Conservation (phyloP, 1,140 invertebrate species). For the Gryon sp. region DNA sequence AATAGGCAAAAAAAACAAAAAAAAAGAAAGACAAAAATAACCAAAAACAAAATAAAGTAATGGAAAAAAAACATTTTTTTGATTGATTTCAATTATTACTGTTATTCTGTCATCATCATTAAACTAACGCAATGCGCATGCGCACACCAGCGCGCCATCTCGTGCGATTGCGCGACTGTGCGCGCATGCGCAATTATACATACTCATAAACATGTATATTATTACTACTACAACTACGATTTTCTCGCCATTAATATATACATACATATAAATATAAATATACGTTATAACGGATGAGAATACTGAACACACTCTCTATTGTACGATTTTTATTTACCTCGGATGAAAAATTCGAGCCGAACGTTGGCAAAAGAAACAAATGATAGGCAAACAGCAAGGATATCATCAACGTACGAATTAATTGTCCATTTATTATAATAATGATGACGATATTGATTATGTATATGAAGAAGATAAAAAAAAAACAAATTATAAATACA, state of each 20-base stretch:
- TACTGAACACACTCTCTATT: conserved; percentile 33
- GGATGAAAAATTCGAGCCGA: conserved; percentile 20
- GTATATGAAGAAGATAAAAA: conserved; percentile 37
- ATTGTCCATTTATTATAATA: conserved; percentile 61
- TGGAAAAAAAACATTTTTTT: conserved; percentile 73
- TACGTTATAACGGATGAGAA: conserved; percentile 52
- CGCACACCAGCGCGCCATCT: background rate
- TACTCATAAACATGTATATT: conserved; percentile 57
- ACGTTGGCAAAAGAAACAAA: conserved; percentile 7
- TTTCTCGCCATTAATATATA: conserved; percentile 60
- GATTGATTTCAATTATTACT: conserved; percentile 70
- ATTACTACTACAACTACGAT: conserved; percentile 56
- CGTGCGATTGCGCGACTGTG: background rate
- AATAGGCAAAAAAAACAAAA: conserved; percentile 8
- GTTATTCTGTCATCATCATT: conserved; percentile 71
- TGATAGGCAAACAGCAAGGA: conserved; percentile 26
- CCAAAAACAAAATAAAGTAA: conserved; percentile 66
- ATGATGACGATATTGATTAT: conserved; percentile 56
- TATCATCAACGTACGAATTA: conserved; percentile 62
- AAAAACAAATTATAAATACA: conserved; percentile 59
- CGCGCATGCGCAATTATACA: conserved; percentile 34
- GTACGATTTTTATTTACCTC: conserved; percentile 57
- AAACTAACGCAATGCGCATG: conserved; percentile 52
- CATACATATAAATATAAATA: conserved; percentile 54
- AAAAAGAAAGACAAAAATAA: conserved; percentile 11